Base-by-base conservation (phyloP, 2,888 invertebrate genomes). In the Heteropelma amictum region DNA sequence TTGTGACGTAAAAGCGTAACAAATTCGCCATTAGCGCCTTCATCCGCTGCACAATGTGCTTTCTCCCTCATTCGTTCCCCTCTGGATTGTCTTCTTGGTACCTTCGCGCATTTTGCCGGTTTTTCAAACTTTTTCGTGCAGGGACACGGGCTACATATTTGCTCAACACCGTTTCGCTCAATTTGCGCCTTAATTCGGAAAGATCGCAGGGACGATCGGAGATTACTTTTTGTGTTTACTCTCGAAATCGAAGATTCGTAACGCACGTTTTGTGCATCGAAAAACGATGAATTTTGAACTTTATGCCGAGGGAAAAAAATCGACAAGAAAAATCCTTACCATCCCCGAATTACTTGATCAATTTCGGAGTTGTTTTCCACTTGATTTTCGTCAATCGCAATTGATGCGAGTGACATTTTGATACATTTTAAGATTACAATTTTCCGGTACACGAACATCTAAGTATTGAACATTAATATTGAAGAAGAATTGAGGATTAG, bases 101-200 rank as follows among this genome's bases (percentile, higher is more conserved):
- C 30, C 33, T 30, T 47, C 47, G 42, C 30, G 30, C 33, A 14
- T 8, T 49, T 61, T 61, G 21, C 23, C 35, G 21, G 14, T 10
- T 33, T 35, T 61, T 26, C 35, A 61, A 47, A 47, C 49, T 61
- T 61, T 53, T 61, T 40, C 40, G 40, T 35, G 10, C 47, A 33
- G 10, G 33, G n/a, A 47, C 47, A 42, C 51, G 49, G 33, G 65
- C 26, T 60, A 47, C 28, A 0, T 67, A 54, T 72, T 67, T 72
- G 33, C 72, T 61, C 54, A 47, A 61, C 67, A 30, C 45, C 53
- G 72, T 40, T 38, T 45, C 67, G 61, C 65, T 60, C 60, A 40
- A 47, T 61, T 61, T 47, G 30, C n/a, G n/a, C 49, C 60, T 54
- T 14, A 47, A 56, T 49, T 45, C 33, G 53, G 33, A 6, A 60